Conservation (phyloP, 2,888 invertebrate species). For the Busseola fusca region DNA sequence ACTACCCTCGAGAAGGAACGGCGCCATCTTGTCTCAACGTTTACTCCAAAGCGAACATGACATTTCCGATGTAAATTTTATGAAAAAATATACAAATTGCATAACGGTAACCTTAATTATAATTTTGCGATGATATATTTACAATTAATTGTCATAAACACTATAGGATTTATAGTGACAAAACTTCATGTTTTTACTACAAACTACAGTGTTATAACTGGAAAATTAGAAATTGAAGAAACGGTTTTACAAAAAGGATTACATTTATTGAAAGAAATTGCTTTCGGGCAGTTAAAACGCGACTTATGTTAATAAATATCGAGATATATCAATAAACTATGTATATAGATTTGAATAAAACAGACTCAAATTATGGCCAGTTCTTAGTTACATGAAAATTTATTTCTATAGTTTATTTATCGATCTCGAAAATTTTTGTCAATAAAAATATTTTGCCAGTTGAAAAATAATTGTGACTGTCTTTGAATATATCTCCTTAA, state of each 20-base stretch:
- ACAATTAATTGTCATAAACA: slow-evolving; percentile 69
- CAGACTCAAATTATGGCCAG: slow-evolving; percentile 5
- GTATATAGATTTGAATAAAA: slow-evolving; percentile 38
- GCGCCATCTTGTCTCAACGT: slow-evolving; percentile 69
- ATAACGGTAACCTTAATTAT: slow-evolving; percentile 79
- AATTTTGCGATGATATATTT: slow-evolving; percentile 78
- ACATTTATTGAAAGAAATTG: slow-evolving; percentile 21
- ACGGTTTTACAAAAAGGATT: slow-evolving; percentile 8
- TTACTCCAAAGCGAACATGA: slow-evolving; percentile 77
- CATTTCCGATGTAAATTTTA: slow-evolving; percentile 70
- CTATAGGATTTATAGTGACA: slow-evolving; percentile 55
- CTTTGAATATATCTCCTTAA: slow-evolving; percentile 63
- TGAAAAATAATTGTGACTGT: slow-evolving; percentile 60
- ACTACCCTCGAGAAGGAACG: neutral
- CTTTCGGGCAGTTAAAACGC: slow-evolving; percentile 60
- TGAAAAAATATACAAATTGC: slow-evolving; percentile 87
- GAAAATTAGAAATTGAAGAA: slow-evolving; percentile 34
- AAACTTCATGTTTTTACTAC: slow-evolving; percentile 56
- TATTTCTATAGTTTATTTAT: slow-evolving; percentile 41
- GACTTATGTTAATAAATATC: slow-evolving; percentile 43
- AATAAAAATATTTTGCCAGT: slow-evolving; percentile 61
- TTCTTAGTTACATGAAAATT: slow-evolving; percentile 14
- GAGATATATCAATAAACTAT: slow-evolving; percentile 50
- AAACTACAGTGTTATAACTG: slow-evolving; percentile 46
- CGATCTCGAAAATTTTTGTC: slow-evolving; percentile 37